These are phyloP conservation scores for Enteromius treurensis DNA, from an alignment of 2,797 vertebrate genomes.

Conservation along the genomic window DNA sequence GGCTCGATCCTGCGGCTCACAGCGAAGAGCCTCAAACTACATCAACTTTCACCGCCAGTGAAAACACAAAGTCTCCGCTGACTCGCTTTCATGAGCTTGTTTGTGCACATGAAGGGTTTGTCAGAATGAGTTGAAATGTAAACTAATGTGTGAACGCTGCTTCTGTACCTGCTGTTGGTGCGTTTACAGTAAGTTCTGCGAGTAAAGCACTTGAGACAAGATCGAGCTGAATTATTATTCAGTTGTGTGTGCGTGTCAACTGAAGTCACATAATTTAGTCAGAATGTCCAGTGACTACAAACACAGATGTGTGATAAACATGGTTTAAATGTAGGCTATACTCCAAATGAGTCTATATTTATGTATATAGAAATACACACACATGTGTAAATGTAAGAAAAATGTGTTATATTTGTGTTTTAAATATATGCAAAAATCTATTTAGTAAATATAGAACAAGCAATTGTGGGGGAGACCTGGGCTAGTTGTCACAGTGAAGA, in stretches of 20 bases:
- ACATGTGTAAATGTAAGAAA: too few species aligned
- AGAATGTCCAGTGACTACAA: background rate
- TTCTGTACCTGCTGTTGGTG: background rate
- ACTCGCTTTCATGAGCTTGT: conserved; percentile 12
- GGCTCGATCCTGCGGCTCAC: background rate
- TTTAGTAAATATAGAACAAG: background rate
- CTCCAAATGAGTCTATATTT: background rate
- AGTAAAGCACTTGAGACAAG: conserved; percentile 9
- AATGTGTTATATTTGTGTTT: too few species aligned
- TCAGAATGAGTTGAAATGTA: conserved; percentile 18
- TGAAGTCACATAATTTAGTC: background rate
- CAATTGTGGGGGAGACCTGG: conserved; percentile 71
- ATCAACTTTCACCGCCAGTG: background rate
- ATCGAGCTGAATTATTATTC: conserved; percentile 10
- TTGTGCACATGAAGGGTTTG: conserved; percentile 27
- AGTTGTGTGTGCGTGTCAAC: background rate
- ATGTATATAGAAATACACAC: too few species aligned
- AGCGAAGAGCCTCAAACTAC: conserved; percentile 13
- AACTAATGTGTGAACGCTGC: background rate
- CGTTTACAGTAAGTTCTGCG: background rate
- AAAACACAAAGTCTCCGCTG: conserved; percentile 50
- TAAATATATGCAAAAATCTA: too few species aligned
- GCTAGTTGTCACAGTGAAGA: background rate
- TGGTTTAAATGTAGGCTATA: background rate
- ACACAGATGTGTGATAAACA: background rate